Evolutionary conservation across 2,113 vertebrate genomes (phyloP).

Genomic region (Notiomystis cincta): DNA sequence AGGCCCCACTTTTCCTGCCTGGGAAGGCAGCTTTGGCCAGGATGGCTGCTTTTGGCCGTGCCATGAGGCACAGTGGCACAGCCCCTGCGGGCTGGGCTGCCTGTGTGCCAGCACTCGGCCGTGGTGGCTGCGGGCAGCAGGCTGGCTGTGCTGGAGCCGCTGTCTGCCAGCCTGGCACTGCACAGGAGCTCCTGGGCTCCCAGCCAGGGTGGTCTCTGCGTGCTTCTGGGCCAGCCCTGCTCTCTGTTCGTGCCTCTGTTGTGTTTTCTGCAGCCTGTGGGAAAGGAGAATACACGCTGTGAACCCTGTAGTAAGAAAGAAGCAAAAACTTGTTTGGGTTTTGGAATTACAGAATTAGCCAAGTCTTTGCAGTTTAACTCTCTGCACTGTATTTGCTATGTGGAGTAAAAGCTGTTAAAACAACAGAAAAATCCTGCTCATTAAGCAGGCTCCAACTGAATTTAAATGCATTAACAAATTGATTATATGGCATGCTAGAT

Average conservation of each 20-base stretch:
- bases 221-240: neutral
- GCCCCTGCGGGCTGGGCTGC: fast-evolving
- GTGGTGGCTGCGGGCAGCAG: neutral
- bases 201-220: neutral
- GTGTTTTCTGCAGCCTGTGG: neutral
- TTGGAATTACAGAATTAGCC: neutral
- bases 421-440: neutral
- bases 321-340: neutral
- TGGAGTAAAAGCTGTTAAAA: neutral
- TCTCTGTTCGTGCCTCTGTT: neutral
- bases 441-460: neutral
- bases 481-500: neutral
- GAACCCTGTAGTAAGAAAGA: neutral
- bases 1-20: neutral
- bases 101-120: fast-evolving
- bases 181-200: neutral
- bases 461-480: neutral
- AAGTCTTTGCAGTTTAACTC: neutral
- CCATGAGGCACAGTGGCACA: neutral
- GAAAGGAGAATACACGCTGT: neutral
- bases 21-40: neutral
- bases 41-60: neutral
- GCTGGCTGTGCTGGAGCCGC: neutral
- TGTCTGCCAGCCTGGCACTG: neutral
- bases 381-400: fast-evolving